Base-by-base conservation (phyloP, 2,888 invertebrate species). In the Campaea margaritaria region DNA sequence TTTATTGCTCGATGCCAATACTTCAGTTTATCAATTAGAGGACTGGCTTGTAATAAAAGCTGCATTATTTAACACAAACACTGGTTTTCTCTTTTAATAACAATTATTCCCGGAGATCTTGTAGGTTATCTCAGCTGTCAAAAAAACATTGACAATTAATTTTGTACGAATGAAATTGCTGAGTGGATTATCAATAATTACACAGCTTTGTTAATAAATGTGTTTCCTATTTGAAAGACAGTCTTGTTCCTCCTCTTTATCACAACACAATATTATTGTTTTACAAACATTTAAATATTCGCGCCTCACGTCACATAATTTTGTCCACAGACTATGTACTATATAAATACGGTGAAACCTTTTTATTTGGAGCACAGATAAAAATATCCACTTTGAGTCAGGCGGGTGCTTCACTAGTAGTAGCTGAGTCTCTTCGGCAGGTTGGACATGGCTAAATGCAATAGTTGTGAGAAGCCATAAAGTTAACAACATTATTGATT, bases 41-140 rank as follows among this genome's bases (percentile, higher is more conserved):
- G 93, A 68, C 89, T 93, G 66, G 93, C 91, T 85, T 94, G 94
- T 74, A 93, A 87, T 75, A 94, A 79, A 59, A 90, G 82, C 75
- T 91, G 92, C 93, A 93, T 93, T 75, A 66, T 79, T 70, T 14
- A 46, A 36, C 47, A 51, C 10, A 38, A 39, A 62, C 14, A 46
- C 57, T 44, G 50, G 47, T 48, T 53, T 58, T 45, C 34, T 21
- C 52, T 62, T 69, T 70, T 76, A 75, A 76, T 74, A 74, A 77
- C 73, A 78, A 72, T 42, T 49, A 58, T 47, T 45, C 13, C 28
- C 13, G 16, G 21, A 45, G 55, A 43, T 34, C 56, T 2, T 53
- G 36, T 58, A 68, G 68, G 68, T 68, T 68, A 68, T 59, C 34
- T 57, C 47, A 55, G 49, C 61, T 66, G 68, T 68, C 68, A 68